Conservation (phyloP, 2,888 invertebrate species). For the Autographa gamma region DNA sequence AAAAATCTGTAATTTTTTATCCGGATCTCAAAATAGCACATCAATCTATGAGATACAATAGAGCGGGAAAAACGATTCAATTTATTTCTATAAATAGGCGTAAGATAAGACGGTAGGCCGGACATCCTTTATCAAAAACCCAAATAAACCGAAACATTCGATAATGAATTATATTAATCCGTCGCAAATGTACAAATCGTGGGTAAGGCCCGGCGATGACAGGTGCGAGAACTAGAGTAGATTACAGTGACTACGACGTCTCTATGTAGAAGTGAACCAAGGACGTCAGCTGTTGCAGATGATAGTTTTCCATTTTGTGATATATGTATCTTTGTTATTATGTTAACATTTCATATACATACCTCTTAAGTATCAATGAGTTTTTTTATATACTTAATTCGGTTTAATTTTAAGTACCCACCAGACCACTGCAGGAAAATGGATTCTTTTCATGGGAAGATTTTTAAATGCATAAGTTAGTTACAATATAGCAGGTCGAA, state of each 20-base stretch:
- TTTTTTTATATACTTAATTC: background rate
- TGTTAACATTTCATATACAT: too few relatives aligned
- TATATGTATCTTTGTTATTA: too few relatives aligned
- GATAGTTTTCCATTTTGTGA: too few relatives aligned
- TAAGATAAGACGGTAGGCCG: slow-evolving; percentile 57
- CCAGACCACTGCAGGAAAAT: background rate
- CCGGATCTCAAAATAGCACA: slow-evolving; percentile 11
- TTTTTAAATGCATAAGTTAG: too few relatives aligned
- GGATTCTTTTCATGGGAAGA: too few relatives aligned
- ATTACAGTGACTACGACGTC: slow-evolving; percentile 8
- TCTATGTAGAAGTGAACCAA: slow-evolving; percentile 33
- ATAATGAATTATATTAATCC: slow-evolving; percentile 71
- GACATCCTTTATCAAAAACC: slow-evolving; percentile 68
- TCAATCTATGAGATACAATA: slow-evolving; percentile 9
- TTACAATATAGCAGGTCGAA: too few relatives aligned
- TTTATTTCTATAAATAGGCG: slow-evolving; percentile 29
- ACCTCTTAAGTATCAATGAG: background rate
- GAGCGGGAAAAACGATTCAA: slow-evolving; percentile 13
- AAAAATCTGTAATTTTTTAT: background rate
- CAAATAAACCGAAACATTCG: slow-evolving; percentile 56
- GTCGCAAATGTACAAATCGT: slow-evolving; percentile 71
- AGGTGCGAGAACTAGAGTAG: slow-evolving; percentile 23
- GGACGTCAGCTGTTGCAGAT: background rate
- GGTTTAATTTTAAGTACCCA: background rate
- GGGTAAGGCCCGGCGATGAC: slow-evolving; percentile 66